A percentile compares a stretch with the other conserved stretches of the same genome.
Evolutionary conservation across 2,797 vertebrate genomes (phyloP).

Genomic region (Sebastes steindachneri): DNA sequence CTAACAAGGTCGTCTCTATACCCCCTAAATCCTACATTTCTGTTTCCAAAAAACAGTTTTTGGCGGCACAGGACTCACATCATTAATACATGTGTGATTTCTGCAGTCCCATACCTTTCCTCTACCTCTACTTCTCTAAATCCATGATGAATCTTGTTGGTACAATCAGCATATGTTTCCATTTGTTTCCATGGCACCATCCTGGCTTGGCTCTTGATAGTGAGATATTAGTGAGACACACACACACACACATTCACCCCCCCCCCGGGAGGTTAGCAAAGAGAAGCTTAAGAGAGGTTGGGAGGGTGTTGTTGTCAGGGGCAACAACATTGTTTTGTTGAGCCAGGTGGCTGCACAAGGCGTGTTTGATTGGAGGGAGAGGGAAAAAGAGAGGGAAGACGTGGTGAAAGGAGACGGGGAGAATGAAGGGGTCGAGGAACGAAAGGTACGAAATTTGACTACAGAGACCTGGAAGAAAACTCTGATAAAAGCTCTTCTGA

Average conservation of each 20-base stretch:
- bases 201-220: conserved; percentile 35
- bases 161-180: not conserved
- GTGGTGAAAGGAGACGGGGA: conserved; percentile 22
- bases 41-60: not conserved
- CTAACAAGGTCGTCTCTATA: not conserved
- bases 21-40: not conserved
- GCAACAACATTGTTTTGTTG: conserved; percentile 71
- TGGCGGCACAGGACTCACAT: not conserved
- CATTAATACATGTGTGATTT: not conserved
- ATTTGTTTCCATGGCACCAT: conserved; percentile 52
- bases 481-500: not conserved
- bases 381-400: conserved; percentile 57
- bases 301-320: conserved; percentile 68
- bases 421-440: not conserved
- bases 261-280: conserved; percentile 38
- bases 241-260: not conserved
- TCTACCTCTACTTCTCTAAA: not conserved
- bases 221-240: conserved; percentile 46
- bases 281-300: conserved; percentile 50
- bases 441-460: conserved; percentile 23
- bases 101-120: not conserved
- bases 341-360: conserved; percentile 68
- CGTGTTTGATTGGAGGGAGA: conserved; percentile 42
- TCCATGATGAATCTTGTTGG: not conserved
- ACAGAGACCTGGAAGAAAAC: not conserved